A percentile compares a stretch with the other conserved stretches of the same genome.
phyloP scores from a whole-genome alignment of 2,797 vertebrate species.

The Rachycentron canadum region DNA sequence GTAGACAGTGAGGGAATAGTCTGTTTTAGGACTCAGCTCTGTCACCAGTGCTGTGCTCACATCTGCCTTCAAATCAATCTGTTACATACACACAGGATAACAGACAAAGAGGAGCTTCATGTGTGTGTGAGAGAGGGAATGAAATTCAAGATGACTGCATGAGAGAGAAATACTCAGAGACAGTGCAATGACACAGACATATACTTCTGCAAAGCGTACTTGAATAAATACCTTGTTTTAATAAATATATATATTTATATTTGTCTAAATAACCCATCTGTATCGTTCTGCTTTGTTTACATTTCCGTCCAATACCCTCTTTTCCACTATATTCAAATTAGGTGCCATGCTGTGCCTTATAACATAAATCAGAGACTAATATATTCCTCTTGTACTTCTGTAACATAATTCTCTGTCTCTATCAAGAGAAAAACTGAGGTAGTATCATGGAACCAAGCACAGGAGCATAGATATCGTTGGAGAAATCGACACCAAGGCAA shows the following conservation, averaged over 20 bases:
- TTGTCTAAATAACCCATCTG: conserved; percentile 2
- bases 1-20: conserved; percentile 86
- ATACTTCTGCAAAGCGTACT: not conserved
- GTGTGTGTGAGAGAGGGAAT: not conserved
- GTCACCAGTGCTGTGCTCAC: conserved; percentile 81
- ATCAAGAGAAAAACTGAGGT: not conserved
- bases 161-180: conserved; percentile 18
- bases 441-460: conserved; percentile 7
- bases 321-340: conserved; percentile 3
- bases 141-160: not conserved
- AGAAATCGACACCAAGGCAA: not conserved
- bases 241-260: conserved; percentile 9
- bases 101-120: conserved; percentile 1
- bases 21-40: conserved; percentile 85
- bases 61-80: conserved; percentile 88
- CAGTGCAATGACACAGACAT: conserved; percentile 5
- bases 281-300: conserved; percentile 9
- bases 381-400: not conserved
- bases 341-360: not conserved
- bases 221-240: conserved; percentile 11
- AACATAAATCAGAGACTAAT: not conserved
- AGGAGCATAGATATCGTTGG: not conserved
- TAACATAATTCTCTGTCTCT: not conserved
- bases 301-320: not conserved
- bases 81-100: conserved; percentile 36